phyloP scores from a whole-genome alignment of 2,888 invertebrate species.

The Eupithecia tripunctaria region DNA sequence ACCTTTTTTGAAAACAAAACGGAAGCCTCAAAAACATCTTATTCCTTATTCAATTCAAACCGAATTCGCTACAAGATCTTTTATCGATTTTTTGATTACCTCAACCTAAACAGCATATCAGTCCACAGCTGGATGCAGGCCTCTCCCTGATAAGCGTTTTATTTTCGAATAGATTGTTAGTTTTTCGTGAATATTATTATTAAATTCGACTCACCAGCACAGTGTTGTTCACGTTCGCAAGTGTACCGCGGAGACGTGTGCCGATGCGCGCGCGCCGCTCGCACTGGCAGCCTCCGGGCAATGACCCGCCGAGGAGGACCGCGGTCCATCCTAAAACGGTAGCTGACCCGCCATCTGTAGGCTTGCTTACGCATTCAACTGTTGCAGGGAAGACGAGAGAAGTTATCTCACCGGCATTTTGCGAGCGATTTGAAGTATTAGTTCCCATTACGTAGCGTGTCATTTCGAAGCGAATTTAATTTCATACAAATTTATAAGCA shows the following conservation, averaged over 20 bases:
- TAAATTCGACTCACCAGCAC: conserved; percentile 5
- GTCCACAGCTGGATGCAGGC: too few relatives aligned
- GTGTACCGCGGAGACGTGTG: conserved; percentile 34
- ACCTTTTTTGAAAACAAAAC: background rate
- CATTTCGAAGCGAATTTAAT: too few relatives aligned
- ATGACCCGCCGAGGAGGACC: conserved; percentile 52
- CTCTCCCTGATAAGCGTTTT: too few relatives aligned
- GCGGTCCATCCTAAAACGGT: conserved; percentile 27
- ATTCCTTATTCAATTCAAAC: background rate
- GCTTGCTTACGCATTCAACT: background rate
- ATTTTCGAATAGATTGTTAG: background rate
- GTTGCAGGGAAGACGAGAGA: background rate
- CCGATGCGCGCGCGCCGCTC: conserved; percentile 57
- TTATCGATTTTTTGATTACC: too few relatives aligned
- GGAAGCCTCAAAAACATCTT: background rate
- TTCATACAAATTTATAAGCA: too few relatives aligned
- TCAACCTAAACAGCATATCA: too few relatives aligned
- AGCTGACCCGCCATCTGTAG: background rate
- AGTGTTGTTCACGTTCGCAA: background rate
- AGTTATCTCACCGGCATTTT: too few relatives aligned
- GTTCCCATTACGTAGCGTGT: too few relatives aligned
- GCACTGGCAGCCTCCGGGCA: conserved; percentile 58
- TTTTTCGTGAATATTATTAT: conserved; percentile 1
- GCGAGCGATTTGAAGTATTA: too few relatives aligned
- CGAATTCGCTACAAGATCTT: background rate